A percentile compares a stretch with the other conserved stretches of the same genome.
Evolutionary conservation across 2,113 vertebrate genomes (phyloP).

Genomic region (Xenopus laevis): DNA sequence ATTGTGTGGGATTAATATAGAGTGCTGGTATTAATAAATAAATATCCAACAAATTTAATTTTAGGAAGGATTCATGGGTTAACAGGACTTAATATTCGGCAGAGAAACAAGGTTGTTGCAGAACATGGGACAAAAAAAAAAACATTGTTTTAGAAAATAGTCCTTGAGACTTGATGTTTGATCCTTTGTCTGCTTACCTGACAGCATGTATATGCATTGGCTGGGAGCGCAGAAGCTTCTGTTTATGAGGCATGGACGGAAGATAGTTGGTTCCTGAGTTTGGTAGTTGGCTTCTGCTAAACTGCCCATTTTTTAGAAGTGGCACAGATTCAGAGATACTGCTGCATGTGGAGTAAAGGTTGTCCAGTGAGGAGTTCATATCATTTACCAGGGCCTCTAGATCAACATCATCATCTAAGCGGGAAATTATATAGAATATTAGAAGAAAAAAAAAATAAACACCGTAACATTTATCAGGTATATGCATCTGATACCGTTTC

Average conservation of each 20-base stretch:
- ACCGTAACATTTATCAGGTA: no score
- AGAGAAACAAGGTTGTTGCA: no score
- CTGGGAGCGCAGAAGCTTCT: slow-evolving; percentile 81
- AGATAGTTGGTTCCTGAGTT: slow-evolving; percentile 45
- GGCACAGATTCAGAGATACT: slow-evolving; percentile 76
- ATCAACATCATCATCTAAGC: slow-evolving; percentile 87
- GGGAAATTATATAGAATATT: not conserved
- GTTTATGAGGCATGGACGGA: slow-evolving; percentile 57
- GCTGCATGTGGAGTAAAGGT: slow-evolving; percentile 72
- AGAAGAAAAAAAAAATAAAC: no score
- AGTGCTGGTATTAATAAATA: no score
- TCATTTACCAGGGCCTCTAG: slow-evolving; percentile 88
- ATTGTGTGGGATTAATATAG: no score
- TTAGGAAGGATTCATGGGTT: no score
- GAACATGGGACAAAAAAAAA: no score
- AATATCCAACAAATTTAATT: no score
- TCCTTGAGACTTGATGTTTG: no score
- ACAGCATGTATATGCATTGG: slow-evolving; percentile 91
- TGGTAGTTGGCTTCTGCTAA: slow-evolving; percentile 53
- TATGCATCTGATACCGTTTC: no score
- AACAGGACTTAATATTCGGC: no score
- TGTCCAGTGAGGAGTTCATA: slow-evolving; percentile 90
- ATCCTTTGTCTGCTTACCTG: slow-evolving; percentile 66
- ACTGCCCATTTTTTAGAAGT: slow-evolving; percentile 82
- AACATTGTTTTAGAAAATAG: no score